Evolutionary conservation across 1,140 invertebrate genomes (phyloP).

Genomic region (Ips nitidus): DNA sequence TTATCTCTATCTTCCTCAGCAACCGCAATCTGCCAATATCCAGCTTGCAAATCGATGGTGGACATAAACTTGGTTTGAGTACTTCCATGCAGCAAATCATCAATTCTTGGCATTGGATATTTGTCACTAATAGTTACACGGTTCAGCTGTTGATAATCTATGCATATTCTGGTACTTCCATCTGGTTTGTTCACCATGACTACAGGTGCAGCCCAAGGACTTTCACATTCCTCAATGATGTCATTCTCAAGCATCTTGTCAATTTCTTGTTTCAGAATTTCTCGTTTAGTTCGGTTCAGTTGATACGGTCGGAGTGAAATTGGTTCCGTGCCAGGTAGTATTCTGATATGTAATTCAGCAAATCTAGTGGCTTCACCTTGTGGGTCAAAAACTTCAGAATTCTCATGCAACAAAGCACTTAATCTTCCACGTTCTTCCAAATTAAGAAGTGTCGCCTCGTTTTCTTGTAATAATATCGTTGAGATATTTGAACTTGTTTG

Average conservation of each 20-base stretch:
- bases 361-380: neutral
- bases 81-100: neutral
- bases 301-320: neutral
- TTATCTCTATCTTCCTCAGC: too few relatives aligned
- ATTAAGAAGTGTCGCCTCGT: neutral
- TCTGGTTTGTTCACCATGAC: neutral
- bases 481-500: neutral
- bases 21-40: too few relatives aligned
- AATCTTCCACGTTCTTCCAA: neutral
- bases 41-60: too few relatives aligned
- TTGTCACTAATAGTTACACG: neutral
- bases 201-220: neutral
- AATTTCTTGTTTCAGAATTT: neutral
- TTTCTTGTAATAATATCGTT: neutral
- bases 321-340: neutral
- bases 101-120: neutral
- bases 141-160: conserved; percentile 2
- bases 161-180: neutral
- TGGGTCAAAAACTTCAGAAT: neutral
- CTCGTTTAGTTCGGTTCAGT: neutral
- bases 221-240: neutral
- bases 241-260: neutral
- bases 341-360: neutral
- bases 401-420: neutral
- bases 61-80: too few relatives aligned